Conservation (phyloP, 2,113 vertebrate genomes). For the Pachypanchax playfairii region DNA sequence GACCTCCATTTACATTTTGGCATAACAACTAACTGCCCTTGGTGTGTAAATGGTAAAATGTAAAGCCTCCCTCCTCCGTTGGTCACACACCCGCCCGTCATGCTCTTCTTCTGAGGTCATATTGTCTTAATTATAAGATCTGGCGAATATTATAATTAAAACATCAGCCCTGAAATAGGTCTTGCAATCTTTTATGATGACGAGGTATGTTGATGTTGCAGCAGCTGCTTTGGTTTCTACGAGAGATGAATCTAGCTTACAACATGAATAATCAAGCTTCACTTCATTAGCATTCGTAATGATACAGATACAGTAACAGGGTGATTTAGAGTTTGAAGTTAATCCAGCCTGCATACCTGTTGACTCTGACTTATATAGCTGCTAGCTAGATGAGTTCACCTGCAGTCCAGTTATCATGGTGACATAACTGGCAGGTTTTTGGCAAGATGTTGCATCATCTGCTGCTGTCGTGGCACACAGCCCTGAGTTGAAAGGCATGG, state of each 20-base stretch:
- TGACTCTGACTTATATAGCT: conserved; percentile 46
- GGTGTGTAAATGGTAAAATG: neutral
- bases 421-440: conserved; percentile 49
- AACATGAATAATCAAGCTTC: conserved; percentile 2
- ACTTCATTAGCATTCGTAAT: conserved; percentile 39
- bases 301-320: conserved; percentile 19
- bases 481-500: neutral
- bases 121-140: no score
- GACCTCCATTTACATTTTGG: neutral
- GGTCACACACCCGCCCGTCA: no score
- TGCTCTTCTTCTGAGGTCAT: no score
- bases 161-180: neutral
- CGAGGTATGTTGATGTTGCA: neutral
- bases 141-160: neutral
- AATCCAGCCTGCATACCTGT: conserved; percentile 26
- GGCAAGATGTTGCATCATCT: conserved; percentile 25
- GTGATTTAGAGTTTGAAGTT: no score
- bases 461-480: conserved; percentile 18
- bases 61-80: no score
- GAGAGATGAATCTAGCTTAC: conserved; percentile 32
- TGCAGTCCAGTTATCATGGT: conserved; percentile 21
- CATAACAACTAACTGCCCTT: neutral
- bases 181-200: neutral
- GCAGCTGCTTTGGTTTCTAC: conserved; percentile 20
- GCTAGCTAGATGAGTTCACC: conserved; percentile 27